A percentile compares a stretch with the other conserved stretches of the same genome.
Evolutionary conservation across 2,888 invertebrate genomes (phyloP).

Genomic region (Unio pictorum): DNA sequence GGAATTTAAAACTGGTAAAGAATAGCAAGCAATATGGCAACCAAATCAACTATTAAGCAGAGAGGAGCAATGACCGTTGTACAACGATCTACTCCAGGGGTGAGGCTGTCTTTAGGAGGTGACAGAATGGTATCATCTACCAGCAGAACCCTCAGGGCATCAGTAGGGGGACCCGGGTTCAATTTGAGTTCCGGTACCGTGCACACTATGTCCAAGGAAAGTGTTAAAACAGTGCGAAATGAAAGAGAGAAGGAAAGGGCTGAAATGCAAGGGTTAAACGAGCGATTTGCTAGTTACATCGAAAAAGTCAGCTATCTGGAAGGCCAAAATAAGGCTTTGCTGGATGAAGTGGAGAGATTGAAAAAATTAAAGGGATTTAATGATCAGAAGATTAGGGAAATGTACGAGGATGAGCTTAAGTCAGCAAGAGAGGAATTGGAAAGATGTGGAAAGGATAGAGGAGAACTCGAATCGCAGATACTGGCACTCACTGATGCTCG

Average conservation of each 20-base stretch:
- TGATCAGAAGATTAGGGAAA: constrained; percentile 66
- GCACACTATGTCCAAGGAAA: constrained; percentile 50
- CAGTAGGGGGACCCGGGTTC: constrained; percentile 1
- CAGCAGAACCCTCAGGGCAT: constrained; percentile 1
- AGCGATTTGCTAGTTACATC: constrained; percentile 73
- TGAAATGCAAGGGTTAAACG: constrained; percentile 74
- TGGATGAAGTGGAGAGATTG: constrained; percentile 62
- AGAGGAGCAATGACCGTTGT: constrained; percentile 8
- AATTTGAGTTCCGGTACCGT: constrained; percentile 35
- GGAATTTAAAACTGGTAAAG: too few species aligned
- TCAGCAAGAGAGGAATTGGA: constrained; percentile 72
- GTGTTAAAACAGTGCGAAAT: constrained; percentile 71
- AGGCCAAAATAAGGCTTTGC: constrained; percentile 66
- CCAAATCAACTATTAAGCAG: background rate
- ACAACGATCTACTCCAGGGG: constrained; percentile 12
- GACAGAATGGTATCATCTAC: constrained; percentile 3
- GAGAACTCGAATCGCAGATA: constrained; percentile 71
- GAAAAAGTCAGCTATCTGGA: constrained; percentile 72
- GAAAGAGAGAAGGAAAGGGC: constrained; percentile 73
- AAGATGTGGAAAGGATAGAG: constrained; percentile 71
- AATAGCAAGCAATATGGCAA: too few species aligned
- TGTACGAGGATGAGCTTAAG: constrained; percentile 72
- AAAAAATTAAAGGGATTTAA: constrained; percentile 58
- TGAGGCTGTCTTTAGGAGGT: background rate
- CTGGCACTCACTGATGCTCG: constrained; percentile 71